These are phyloP conservation scores for Microcebus ravelobensis DNA, from an alignment of 2,113 vertebrate genomes.

Conservation along the genomic window DNA sequence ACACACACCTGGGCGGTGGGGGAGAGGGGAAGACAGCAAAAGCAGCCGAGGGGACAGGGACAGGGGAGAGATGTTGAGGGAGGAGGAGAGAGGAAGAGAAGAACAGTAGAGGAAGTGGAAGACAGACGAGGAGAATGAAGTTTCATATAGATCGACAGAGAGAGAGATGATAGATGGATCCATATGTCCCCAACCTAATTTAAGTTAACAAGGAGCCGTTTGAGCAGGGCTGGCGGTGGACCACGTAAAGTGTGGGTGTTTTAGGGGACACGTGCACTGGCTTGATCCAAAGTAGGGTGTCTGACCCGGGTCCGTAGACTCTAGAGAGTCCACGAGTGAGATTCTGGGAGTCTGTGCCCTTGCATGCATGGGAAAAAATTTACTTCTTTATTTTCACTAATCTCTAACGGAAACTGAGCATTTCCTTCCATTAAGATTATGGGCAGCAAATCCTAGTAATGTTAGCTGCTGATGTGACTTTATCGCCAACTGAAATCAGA, in stretches of 20 bases:
- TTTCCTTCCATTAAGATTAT: not conserved
- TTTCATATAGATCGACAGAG: not conserved
- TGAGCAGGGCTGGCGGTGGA: not conserved
- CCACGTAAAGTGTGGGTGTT: not conserved
- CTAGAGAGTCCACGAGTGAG: not conserved
- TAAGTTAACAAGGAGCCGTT: not conserved
- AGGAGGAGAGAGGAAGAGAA: not conserved
- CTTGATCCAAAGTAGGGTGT: not conserved
- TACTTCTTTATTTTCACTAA: not conserved
- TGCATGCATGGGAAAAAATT: not conserved
- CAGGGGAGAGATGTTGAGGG: not conserved
- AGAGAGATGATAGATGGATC: too few species aligned
- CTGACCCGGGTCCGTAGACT: not conserved
- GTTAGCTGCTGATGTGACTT: not conserved
- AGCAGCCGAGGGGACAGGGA: not conserved
- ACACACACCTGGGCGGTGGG: constrained; percentile 91
- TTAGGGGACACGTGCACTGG: not conserved
- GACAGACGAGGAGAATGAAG: not conserved
- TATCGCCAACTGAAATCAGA: not conserved
- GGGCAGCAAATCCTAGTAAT: not conserved
- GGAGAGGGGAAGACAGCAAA: not conserved
- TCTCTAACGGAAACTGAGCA: not conserved
- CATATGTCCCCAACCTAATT: not conserved
- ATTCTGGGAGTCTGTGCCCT: not conserved
- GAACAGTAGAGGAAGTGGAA: not conserved